A percentile compares a stretch with the other conserved stretches of the same genome.
Evolutionary conservation across 2,888 invertebrate genomes (phyloP).

Genomic region (Phasia obesa): DNA sequence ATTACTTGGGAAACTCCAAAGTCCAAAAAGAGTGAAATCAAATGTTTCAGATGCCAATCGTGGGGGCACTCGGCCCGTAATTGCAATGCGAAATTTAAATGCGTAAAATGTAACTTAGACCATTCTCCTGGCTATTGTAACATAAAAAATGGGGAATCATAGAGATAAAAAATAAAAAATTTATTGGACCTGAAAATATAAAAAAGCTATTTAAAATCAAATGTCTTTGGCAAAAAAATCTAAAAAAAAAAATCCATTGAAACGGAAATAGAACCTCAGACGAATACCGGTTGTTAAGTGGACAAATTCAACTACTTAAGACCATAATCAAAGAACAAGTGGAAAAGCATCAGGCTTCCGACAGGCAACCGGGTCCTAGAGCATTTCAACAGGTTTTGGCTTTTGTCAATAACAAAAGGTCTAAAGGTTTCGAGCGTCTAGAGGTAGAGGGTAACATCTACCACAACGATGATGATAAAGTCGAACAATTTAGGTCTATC

Average conservation of each 20-base stretch:
- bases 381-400: too few species aligned
- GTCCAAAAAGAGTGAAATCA: not conserved
- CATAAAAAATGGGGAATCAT: not conserved
- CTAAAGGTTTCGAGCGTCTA: not conserved
- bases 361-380: too few species aligned
- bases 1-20: conserved; percentile 16
- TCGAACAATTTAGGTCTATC: too few species aligned
- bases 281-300: not conserved
- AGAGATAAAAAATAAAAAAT: too few species aligned
- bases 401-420: not conserved
- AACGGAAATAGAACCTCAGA: too few species aligned
- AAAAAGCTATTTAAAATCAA: too few species aligned
- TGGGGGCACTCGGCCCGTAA: conserved; percentile 19
- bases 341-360: too few species aligned
- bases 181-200: too few species aligned
- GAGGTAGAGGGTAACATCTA: not conserved
- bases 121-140: conserved; percentile 6
- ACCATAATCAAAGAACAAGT: too few species aligned
- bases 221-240: too few species aligned
- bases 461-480: too few species aligned
- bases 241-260: too few species aligned
- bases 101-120: conserved; percentile 14
- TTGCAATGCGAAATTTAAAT: conserved; percentile 10
- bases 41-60: not conserved
- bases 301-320: not conserved